Evolutionary conservation across 2,113 vertebrate species (phyloP).

Genomic region (Chionis minor): DNA sequence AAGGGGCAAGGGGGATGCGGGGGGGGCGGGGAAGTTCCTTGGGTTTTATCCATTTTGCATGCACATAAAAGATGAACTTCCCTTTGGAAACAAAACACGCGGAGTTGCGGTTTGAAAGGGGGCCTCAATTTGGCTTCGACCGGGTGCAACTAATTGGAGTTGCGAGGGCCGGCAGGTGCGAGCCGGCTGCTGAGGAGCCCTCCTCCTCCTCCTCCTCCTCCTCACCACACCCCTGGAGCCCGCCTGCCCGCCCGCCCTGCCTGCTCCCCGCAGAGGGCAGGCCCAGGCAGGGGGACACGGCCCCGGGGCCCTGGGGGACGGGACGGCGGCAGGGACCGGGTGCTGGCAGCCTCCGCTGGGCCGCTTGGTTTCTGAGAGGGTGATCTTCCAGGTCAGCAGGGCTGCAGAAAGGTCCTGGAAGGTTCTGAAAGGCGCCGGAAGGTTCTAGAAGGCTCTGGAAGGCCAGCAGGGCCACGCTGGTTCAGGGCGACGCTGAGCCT

Average conservation of each 20-base stretch:
- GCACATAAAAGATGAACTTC: slow-evolving; percentile 58
- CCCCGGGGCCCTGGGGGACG: accelerated
- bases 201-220: too few species aligned
- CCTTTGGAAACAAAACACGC: slow-evolving; percentile 57
- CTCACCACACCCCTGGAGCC: not conserved
- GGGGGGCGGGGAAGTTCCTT: not conserved
- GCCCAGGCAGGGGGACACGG: not conserved
- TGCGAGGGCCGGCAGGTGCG: slow-evolving; percentile 20
- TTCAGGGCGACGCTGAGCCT: accelerated
- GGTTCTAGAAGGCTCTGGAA: not conserved
- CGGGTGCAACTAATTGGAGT: slow-evolving; percentile 54
- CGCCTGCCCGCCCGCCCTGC: not conserved
- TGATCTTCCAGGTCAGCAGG: accelerated
- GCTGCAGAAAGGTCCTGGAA: not conserved
- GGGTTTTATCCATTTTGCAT: slow-evolving; percentile 56
- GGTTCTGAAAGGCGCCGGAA: not conserved
- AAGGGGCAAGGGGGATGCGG: not conserved
- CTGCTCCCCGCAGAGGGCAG: not conserved
- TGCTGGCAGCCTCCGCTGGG: accelerated
- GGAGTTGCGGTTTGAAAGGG: slow-evolving; percentile 46
- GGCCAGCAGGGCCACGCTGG: accelerated
- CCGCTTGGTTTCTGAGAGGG: accelerated
- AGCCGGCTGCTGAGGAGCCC: slow-evolving; percentile 46
- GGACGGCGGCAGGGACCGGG: accelerated
- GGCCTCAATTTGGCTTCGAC: slow-evolving; percentile 48